These are phyloP conservation scores for Hydractinia symbiolongicarpus DNA, from an alignment of 30 jellyfish, hydroid and myxozoan species.

Conservation along the genomic window DNA sequence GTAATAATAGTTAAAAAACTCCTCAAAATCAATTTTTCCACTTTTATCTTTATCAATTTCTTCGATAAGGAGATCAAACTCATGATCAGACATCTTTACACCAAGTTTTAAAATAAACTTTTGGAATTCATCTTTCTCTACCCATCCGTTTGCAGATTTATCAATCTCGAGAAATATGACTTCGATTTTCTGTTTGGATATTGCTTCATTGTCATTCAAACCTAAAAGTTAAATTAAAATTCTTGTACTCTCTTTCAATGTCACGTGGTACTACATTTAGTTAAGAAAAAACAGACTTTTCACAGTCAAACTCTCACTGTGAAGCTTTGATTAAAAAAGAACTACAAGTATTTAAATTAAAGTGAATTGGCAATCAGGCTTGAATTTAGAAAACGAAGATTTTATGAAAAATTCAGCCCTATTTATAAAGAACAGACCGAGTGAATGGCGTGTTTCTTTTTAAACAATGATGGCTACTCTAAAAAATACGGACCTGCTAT, in stretches of 20 bases:
- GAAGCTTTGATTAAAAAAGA: not conserved
- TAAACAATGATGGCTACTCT: no score
- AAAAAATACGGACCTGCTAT: no score
- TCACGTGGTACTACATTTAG: no score
- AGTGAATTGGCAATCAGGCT: no score
- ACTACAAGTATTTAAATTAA: no score
- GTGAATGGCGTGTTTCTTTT: no score
- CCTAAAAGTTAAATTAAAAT: no score
- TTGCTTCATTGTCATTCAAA: not conserved
- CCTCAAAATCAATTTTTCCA: not conserved
- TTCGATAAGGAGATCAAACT: not conserved
- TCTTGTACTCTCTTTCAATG: no score
- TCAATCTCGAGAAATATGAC: not conserved
- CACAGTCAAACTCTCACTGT: not conserved
- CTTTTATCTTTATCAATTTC: constrained; percentile 4
- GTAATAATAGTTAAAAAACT: constrained; percentile 1
- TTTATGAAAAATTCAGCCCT: no score
- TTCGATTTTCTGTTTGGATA: not conserved
- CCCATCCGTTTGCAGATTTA: constrained; percentile 2
- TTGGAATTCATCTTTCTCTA: constrained; percentile 4
- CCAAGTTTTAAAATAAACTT: not conserved
- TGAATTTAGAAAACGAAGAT: no score
- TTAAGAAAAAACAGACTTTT: constrained; percentile 3
- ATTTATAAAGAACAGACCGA: no score
- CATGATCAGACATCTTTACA: not conserved